Percentiles rank a stretch among this genome's conserved stretches.
Evolutionary conservation across 92 coral and sea anemone genomes (phyloP).

Genomic region (Zoanthus solanderi): DNA sequence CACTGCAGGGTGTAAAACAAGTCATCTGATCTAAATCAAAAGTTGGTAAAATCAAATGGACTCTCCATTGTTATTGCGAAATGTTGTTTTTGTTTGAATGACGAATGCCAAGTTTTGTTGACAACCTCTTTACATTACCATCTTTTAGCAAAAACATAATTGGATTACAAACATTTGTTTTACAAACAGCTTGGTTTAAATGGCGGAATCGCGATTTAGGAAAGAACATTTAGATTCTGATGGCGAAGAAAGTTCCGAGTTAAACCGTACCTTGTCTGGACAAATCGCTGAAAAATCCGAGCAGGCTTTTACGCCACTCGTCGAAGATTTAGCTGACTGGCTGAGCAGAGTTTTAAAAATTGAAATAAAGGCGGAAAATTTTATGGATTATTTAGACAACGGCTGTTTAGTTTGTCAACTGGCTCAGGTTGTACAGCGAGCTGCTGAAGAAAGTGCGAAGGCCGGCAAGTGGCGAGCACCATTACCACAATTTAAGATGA

Average conservation of each 20-base stretch:
- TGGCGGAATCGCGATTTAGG: slow-evolving; percentile 6
- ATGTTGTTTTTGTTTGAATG: not conserved
- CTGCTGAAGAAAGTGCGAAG: slow-evolving; percentile 75
- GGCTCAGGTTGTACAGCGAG: slow-evolving; percentile 90
- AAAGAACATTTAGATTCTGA: not conserved
- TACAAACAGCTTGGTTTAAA: slow-evolving; percentile 15
- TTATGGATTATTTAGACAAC: slow-evolving; percentile 88
- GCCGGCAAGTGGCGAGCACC: slow-evolving; percentile 59
- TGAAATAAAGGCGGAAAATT: slow-evolving; percentile 83
- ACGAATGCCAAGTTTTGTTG: slow-evolving; percentile 22
- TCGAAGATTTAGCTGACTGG: slow-evolving; percentile 97
- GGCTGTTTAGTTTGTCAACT: slow-evolving; percentile 92
- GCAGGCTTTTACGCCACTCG: slow-evolving; percentile 82
- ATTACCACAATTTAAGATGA: slow-evolving; percentile 76
- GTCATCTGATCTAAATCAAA: slow-evolving; percentile 13
- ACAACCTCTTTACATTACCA: slow-evolving; percentile 17
- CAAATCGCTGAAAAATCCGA: slow-evolving; percentile 84
- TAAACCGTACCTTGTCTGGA: slow-evolving; percentile 58
- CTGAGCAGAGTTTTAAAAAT: slow-evolving; percentile 80
- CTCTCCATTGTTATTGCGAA: not conserved
- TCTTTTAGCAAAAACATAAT: not conserved
- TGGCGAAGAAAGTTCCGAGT: slow-evolving; percentile 32
- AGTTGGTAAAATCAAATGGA: not conserved
- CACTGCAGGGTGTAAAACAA: slow-evolving; percentile 20
- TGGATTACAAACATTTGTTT: slow-evolving; percentile 35